These are phyloP conservation scores for Serilophus lunatus DNA, from an alignment of 2,113 vertebrate species.

Conservation along the genomic window DNA sequence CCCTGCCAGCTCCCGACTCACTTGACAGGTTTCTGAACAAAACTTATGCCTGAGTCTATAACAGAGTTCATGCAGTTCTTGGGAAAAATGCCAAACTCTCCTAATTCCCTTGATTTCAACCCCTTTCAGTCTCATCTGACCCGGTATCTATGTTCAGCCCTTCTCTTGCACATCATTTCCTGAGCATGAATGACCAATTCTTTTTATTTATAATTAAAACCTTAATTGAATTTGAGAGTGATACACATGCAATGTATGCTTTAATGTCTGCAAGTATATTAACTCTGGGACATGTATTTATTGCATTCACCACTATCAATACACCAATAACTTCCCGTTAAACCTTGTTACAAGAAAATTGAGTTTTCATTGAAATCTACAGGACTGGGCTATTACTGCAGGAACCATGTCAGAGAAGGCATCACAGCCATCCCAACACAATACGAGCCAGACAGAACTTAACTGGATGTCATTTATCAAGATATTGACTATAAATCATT, in stretches of 20 bases:
- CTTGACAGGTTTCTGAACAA: not conserved
- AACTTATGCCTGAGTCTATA: fast-evolving
- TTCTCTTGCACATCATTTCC: not conserved
- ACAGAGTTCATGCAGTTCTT: not conserved
- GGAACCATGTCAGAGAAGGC: not conserved
- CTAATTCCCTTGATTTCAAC: not conserved
- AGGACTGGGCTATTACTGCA: not conserved
- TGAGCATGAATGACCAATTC: not conserved
- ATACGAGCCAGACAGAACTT: not conserved
- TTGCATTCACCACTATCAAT: conserved; percentile 10
- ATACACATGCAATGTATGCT: not conserved
- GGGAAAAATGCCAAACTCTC: not conserved
- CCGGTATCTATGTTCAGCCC: not conserved
- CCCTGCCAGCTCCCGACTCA: not conserved
- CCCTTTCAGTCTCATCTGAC: not conserved
- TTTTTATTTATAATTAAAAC: conserved; percentile 7
- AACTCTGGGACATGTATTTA: not conserved
- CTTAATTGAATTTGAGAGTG: not conserved
- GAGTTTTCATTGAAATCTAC: conserved; percentile 46
- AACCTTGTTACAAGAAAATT: conserved; percentile 44
- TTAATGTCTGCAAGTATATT: not conserved
- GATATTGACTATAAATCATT: not conserved
- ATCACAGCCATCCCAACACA: not conserved
- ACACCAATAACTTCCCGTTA: conserved; percentile 46
- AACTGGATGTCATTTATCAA: not conserved